Conservation (phyloP, 2,888 invertebrate species). For the Pollenia griseotomentosa region DNA sequence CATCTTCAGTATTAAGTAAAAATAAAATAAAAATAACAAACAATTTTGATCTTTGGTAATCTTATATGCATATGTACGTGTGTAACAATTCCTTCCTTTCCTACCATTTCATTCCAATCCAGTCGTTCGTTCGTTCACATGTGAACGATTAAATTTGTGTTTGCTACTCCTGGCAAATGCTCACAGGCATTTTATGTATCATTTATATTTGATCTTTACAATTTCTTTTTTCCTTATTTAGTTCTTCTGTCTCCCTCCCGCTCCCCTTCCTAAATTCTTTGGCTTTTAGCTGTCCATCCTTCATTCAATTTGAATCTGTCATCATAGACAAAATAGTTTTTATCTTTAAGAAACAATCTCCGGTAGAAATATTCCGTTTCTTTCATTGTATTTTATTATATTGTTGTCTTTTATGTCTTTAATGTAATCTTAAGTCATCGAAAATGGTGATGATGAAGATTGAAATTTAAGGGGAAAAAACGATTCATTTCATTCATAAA, state of each 20-base stretch:
- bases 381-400: constrained; percentile 3
- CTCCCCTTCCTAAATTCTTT: neutral
- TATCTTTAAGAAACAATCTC: constrained; percentile 70
- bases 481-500: constrained; percentile 64
- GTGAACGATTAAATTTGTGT: constrained; percentile 45
- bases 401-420: constrained; percentile 12
- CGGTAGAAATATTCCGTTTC: constrained; percentile 45
- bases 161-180: constrained; percentile 61
- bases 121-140: constrained; percentile 37
- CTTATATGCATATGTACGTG: constrained; percentile 53
- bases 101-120: constrained; percentile 28
- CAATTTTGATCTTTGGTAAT: constrained; percentile 55
- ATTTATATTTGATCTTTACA: constrained; percentile 61
- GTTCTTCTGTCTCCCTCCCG: neutral
- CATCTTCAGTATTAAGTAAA: constrained; percentile 15
- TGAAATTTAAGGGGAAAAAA: constrained; percentile 26
- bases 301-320: constrained; percentile 69
- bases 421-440: constrained; percentile 51
- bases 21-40: constrained; percentile 12
- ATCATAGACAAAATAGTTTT: constrained; percentile 74
- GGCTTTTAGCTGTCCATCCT: constrained; percentile 27
- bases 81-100: constrained; percentile 14
- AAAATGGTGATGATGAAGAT: constrained; percentile 30
- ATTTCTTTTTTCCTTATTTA: constrained; percentile 17
- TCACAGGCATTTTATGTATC: constrained; percentile 54